Percentiles rank a stretch among this genome's conserved stretches.
These are phyloP conservation scores for Enteromius viviparus DNA, from an alignment of 2,797 vertebrate species.

Conservation along the genomic window DNA sequence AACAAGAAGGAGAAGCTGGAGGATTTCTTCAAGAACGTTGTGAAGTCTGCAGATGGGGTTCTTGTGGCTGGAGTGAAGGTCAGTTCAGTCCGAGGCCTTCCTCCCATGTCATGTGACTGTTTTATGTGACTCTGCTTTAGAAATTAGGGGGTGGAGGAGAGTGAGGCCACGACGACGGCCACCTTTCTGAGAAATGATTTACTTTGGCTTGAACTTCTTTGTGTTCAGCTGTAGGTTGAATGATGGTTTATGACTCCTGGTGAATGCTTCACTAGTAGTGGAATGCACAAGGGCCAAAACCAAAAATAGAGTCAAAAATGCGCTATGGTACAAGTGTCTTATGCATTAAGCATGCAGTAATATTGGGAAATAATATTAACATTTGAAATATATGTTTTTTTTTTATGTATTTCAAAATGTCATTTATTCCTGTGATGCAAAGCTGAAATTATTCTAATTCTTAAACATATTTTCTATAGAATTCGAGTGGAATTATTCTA, in stretches of 20 bases:
- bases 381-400: neutral
- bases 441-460: neutral
- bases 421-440: neutral
- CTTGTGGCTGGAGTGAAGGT: constrained; percentile 98
- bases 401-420: neutral
- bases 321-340: neutral
- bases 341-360: neutral
- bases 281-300: neutral
- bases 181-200: constrained; percentile 27
- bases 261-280: constrained; percentile 18
- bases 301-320: neutral
- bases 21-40: constrained; percentile 99
- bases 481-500: too few relatives aligned
- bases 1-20: constrained; percentile 99
- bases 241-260: constrained; percentile 15
- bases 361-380: neutral
- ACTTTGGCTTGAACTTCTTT: constrained; percentile 10
- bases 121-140: constrained; percentile 35
- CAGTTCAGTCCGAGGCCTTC: constrained; percentile 31
- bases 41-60: constrained; percentile 96
- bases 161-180: neutral
- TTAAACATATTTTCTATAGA: too few relatives aligned
- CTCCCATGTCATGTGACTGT: constrained; percentile 33
- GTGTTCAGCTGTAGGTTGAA: neutral
- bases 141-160: constrained; percentile 10